A percentile compares a stretch with the other conserved stretches of the same genome.
phyloP scores from a whole-genome alignment of 2,113 vertebrate species.

The Cygnus buccinator region DNA sequence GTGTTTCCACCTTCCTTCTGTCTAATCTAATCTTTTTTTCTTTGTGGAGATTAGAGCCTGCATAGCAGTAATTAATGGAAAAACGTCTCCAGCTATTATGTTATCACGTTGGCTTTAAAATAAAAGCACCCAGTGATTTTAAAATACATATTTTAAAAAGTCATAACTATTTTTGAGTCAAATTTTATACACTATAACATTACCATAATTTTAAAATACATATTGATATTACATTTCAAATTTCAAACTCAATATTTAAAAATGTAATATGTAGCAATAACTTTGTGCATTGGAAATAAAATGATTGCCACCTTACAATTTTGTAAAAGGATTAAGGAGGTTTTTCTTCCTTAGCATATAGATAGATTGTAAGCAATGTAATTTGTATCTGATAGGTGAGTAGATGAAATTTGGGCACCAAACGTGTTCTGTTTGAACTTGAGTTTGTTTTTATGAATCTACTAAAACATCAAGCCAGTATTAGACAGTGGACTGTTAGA shows the following conservation, averaged over 20 bases:
- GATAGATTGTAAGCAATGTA: background rate
- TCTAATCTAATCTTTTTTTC: background rate
- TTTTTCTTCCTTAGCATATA: accelerated
- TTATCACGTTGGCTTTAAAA: background rate
- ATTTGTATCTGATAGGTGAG: background rate
- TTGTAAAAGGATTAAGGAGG: background rate
- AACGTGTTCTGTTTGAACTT: background rate
- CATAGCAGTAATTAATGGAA: background rate
- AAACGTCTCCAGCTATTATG: background rate
- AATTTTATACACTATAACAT: accelerated
- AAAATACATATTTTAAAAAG: background rate
- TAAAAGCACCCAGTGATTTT: background rate
- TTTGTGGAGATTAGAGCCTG: background rate
- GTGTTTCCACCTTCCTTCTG: background rate
- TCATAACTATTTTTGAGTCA: background rate
- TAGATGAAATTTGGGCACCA: background rate
- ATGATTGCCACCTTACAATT: accelerated
- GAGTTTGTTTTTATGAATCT: background rate
- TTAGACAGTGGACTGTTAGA: background rate
- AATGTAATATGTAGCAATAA: background rate
- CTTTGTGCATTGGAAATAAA: background rate
- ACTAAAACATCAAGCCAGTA: background rate
- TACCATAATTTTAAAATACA: background rate
- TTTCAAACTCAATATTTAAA: background rate
- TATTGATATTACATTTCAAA: background rate